Base-by-base conservation (phyloP, 2,113 vertebrate genomes). In the Hippopotamus amphibius region DNA sequence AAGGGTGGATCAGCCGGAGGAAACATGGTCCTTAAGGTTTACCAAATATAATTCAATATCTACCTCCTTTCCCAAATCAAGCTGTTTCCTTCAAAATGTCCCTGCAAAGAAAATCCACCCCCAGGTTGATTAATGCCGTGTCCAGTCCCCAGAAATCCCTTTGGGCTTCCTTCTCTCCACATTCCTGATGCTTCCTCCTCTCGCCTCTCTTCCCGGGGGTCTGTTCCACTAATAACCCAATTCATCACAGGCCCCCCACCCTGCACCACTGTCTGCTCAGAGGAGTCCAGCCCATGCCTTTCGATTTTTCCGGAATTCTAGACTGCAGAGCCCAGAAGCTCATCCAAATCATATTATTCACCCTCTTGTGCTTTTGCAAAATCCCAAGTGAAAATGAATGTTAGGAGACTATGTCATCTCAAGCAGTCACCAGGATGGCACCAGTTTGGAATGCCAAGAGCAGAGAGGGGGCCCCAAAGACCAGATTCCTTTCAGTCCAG, bases 201-300 rank as follows among this genome's bases (percentile, higher is more conserved):
- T 59, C 1, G 61, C 48, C 66, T 61, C 61, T 66, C 61, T 21
- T n/a, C 91, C 89, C 21, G 0, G 30, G 76, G 41, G 55, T 68
- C 69, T 16, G 15, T 37, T 72, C 69, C 10, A 0, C 61, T 89
- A 79, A 90, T 41, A 46, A 22, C 68, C 57, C 87, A 24, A n/a
- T 95, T 74, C 86, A 85, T 97, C 94, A 93, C 5, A 16, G 63
- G 19, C 43, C 69, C 90, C 90, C 59, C 53, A 4, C 8, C 46
- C 80, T 0, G 0, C 50, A 16, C 72, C 87, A 61, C 66, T 2
- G 12, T 61, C 46, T 6, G 15, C 7, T 53, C 1, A 0, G 19
- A 71, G 7, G 55, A 43, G 59, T 19, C 43, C 17, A 19, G 59
- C 28, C 2, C 6, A 0, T 0, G 4, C n/a, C 69, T 77, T 33